Conservation (phyloP, 2,888 invertebrate species). For the Coleophora deauratella region DNA sequence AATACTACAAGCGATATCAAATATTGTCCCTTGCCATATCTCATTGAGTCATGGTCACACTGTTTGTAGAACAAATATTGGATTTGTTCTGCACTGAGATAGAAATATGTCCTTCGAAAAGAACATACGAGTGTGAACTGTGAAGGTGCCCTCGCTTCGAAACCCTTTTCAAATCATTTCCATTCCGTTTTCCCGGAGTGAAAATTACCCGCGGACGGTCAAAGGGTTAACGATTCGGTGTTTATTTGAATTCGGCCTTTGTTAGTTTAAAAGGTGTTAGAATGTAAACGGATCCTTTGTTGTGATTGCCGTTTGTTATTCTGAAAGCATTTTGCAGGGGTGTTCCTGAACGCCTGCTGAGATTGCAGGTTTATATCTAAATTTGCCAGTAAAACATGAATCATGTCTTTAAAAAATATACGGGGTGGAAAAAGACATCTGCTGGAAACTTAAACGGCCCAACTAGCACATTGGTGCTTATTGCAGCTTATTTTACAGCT, state of each 20-base stretch:
- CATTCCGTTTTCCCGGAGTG: constrained; percentile 65
- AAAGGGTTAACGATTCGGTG: constrained; percentile 71
- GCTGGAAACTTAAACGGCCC: too few relatives aligned
- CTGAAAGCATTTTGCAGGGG: constrained; percentile 17
- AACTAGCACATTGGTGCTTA: too few relatives aligned
- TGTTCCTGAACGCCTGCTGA: not conserved
- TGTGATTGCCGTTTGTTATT: constrained; percentile 58
- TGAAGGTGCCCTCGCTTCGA: not conserved
- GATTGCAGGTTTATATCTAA: not conserved
- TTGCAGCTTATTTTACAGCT: too few relatives aligned
- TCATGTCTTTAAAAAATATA: not conserved
- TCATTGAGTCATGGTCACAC: too few relatives aligned
- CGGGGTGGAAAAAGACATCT: too few relatives aligned
- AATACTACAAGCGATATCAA: too few relatives aligned
- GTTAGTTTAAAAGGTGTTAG: constrained; percentile 71
- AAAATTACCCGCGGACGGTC: constrained; percentile 70
- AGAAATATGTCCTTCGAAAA: too few relatives aligned
- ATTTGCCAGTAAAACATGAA: too few relatives aligned
- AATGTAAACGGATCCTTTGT: constrained; percentile 67
- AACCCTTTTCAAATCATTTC: constrained; percentile 64
- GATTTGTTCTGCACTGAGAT: too few relatives aligned
- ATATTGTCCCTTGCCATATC: too few relatives aligned
- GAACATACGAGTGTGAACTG: too few relatives aligned
- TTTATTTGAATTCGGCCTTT: constrained; percentile 71
- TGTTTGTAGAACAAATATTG: too few relatives aligned